Conservation (phyloP, 2,797 vertebrate species). For the Sarcophilus harrisii region DNA sequence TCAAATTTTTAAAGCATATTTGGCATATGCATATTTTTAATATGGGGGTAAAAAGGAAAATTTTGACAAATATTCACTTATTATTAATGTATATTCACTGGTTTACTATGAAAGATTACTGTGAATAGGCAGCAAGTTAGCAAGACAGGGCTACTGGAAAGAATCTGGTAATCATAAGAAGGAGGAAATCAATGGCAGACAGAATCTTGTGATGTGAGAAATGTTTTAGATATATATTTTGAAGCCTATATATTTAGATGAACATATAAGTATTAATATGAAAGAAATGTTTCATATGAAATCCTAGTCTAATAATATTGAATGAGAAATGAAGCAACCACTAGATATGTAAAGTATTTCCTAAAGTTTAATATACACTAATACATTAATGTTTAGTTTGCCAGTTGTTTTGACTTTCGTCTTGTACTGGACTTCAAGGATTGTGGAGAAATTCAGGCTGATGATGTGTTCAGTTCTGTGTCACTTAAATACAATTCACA, state of each 20-base stretch:
- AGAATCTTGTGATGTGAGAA: background rate
- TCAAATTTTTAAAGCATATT: background rate
- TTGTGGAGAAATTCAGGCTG: background rate
- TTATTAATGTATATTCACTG: background rate
- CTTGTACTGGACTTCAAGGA: background rate
- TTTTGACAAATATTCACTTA: slow-evolving; percentile 5
- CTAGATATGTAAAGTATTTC: background rate
- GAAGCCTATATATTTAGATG: background rate
- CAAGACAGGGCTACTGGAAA: background rate
- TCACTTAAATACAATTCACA: background rate
- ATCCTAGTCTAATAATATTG: background rate
- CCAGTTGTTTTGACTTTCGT: background rate
- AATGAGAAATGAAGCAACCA: background rate
- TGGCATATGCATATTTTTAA: slow-evolving; percentile 13
- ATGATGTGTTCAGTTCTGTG: background rate
- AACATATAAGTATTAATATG: background rate
- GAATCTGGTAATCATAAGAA: background rate
- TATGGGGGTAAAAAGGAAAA: background rate
- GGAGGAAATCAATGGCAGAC: background rate
- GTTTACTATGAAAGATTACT: background rate
- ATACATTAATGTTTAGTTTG: background rate
- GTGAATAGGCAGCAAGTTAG: background rate
- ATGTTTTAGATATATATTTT: background rate
- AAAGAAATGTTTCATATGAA: background rate
- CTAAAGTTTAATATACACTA: background rate